phyloP scores from a whole-genome alignment of 2,797 vertebrate genomes.

The Stomatorhinus walkeri region DNA sequence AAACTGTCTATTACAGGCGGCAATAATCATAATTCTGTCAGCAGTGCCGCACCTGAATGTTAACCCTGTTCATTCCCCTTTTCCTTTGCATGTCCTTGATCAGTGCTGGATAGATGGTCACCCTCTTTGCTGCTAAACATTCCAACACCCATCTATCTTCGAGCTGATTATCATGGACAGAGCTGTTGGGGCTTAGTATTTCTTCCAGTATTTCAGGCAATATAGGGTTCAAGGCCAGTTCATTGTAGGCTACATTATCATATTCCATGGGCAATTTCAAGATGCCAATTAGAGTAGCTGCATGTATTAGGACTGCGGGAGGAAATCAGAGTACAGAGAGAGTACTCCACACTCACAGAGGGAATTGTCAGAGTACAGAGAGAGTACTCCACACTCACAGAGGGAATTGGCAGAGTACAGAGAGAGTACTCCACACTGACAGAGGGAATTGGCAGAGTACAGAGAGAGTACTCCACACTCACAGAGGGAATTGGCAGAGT shows the following conservation, averaged over 20 bases:
- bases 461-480: no score
- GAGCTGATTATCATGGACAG: slow-evolving; percentile 29
- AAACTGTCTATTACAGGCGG: background rate
- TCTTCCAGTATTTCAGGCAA: slow-evolving; percentile 37
- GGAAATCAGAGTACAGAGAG: background rate
- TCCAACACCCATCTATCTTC: background rate
- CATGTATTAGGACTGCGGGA: background rate
- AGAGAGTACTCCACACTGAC: no score
- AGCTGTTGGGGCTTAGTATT: slow-evolving; percentile 24
- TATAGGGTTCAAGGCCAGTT: slow-evolving; percentile 27
- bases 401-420: no score
- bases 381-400: no score
- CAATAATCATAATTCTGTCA: slow-evolving; percentile 23
- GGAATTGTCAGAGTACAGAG: no score
- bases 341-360: background rate
- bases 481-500: no score
- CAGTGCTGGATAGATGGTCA: background rate
- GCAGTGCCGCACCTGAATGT: background rate
- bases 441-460: no score
- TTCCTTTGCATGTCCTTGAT: background rate
- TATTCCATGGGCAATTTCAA: background rate
- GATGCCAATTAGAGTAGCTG: background rate
- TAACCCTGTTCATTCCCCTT: background rate
- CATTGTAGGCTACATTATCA: background rate
- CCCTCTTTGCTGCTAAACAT: background rate